Percentiles rank a stretch among this genome's conserved stretches.
Conservation (phyloP, 1,140 invertebrate genomes). For the Helicoverpa armigera region DNA sequence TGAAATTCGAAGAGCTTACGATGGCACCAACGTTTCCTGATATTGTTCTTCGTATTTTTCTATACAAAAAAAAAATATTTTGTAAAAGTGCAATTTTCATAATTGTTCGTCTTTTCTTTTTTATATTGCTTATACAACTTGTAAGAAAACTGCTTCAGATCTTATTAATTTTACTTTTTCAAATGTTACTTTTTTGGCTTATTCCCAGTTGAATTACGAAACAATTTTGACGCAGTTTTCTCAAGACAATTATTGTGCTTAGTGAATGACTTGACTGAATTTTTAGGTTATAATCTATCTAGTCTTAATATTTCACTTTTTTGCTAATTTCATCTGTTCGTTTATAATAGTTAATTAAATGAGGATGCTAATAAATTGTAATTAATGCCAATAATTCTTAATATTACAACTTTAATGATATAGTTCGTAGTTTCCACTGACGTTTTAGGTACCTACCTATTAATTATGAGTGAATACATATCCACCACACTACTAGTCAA, state of each 20-base stretch:
- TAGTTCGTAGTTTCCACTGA: conserved; percentile 63
- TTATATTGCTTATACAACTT: conserved; percentile 43
- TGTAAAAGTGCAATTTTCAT: conserved; percentile 54
- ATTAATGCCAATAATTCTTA: conserved; percentile 35
- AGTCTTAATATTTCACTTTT: conserved; percentile 66
- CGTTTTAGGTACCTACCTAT: conserved; percentile 65
- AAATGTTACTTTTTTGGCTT: conserved; percentile 22
- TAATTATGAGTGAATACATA: conserved; percentile 66
- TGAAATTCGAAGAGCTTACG: conserved; percentile 59
- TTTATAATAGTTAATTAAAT: conserved; percentile 38
- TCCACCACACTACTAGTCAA: conserved; percentile 77
- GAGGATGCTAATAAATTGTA: conserved; percentile 37
- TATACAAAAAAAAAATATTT: conserved; percentile 53
- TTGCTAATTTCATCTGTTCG: conserved; percentile 57
- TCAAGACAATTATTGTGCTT: conserved; percentile 57
- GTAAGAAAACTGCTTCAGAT: conserved; percentile 36
- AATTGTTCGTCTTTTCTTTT: conserved; percentile 42
- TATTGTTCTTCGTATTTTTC: conserved; percentile 60
- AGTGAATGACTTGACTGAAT: conserved; percentile 73
- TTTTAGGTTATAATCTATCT: conserved; percentile 71
- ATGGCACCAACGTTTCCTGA: conserved; percentile 54
- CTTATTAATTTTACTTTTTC: conserved; percentile 1
- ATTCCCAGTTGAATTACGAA: background rate
- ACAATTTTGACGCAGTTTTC: conserved; percentile 21
- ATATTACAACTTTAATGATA: conserved; percentile 40